Percentiles rank a stretch among this genome's conserved stretches.
These are phyloP conservation scores for Bombus sylvicola DNA, from an alignment of 1,140 invertebrate genomes.

Conservation along the genomic window DNA sequence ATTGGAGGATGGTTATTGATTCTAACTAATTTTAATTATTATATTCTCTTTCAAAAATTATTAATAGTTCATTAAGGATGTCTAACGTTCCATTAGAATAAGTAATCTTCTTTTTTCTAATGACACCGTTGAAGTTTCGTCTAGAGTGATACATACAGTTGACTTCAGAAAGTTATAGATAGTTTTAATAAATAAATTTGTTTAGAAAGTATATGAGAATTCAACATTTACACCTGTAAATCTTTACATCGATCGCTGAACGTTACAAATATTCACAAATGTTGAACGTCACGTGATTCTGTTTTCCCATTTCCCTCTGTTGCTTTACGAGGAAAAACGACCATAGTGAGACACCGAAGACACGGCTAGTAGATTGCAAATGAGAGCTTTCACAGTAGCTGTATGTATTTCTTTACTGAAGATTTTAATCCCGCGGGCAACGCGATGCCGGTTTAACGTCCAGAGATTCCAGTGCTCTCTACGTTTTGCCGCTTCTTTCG, in stretches of 20 bases:
- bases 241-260: background rate
- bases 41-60: background rate
- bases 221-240: too few species aligned
- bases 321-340: slow-evolving; percentile 30
- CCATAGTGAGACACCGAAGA: slow-evolving; percentile 35
- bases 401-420: slow-evolving; percentile 75
- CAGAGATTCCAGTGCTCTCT: slow-evolving; percentile 55
- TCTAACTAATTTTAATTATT: background rate
- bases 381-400: slow-evolving; percentile 73
- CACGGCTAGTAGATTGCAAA: slow-evolving; percentile 70
- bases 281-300: background rate
- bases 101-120: background rate
- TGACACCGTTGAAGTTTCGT: too few species aligned
- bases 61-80: background rate
- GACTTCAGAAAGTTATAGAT: too few species aligned
- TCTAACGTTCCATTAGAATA: too few species aligned
- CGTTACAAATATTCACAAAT: background rate
- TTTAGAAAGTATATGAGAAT: too few species aligned
- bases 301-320: background rate
- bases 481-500: slow-evolving; percentile 28
- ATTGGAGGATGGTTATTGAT: background rate
- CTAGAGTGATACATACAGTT: too few species aligned
- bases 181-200: too few species aligned
- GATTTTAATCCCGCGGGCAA: slow-evolving; percentile 76
- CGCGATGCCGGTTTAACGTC: slow-evolving; percentile 66